Base-by-base conservation (phyloP, 2,113 vertebrate species). In the Cygnus atratus region DNA sequence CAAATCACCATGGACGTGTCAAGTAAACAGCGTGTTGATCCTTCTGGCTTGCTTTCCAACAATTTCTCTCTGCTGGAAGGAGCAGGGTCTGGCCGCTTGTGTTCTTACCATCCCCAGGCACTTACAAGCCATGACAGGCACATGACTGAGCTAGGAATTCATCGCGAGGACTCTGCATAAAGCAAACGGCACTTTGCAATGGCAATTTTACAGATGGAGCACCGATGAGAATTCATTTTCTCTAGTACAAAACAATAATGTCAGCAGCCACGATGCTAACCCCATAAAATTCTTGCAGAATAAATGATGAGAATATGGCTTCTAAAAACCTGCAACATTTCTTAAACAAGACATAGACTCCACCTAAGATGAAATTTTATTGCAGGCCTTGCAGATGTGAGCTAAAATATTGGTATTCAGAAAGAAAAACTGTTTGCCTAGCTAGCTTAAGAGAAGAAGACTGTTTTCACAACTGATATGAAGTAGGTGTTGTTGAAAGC, bases 81-180 rank as follows among this genome's bases (percentile, higher is more conserved):
- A 88, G 9, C 1, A 3, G 37, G 65, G 37, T 77, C 86, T 86
- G 68, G 25, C 37, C 0, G 0, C 37, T n/a, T 66, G 31, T 28
- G n/a, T 58, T 93, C 72, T 93, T 88, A 74, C 83, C 65, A 52
- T 52, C 73, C 85, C n/a, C 50, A 71, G 57, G 76, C 71, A 94
- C 65, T 94, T 78, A 55, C 12, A 59, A 4, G 9, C 86, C 61
- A 44, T 2, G 13, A 88, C 55, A 86, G 41, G n/a, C 41, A 74
- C 46, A 39, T 29, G 86, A 67, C 5, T 63, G 83, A 55, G 52
- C 7, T 71, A 73, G 83, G 73, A 86, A 90, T 80, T 90, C 83
- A 84, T 50, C 68, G 78, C 48, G 63, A 74, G 46, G 41, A 37
- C 37, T n/a, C 71, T 65, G 61, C 73, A 83, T 50, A 37, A 43